Evolutionary conservation across 2,113 vertebrate genomes (phyloP), one percentile per base, ranked within the genome.

Genomic region (Corythaixoides concolor): DNA sequence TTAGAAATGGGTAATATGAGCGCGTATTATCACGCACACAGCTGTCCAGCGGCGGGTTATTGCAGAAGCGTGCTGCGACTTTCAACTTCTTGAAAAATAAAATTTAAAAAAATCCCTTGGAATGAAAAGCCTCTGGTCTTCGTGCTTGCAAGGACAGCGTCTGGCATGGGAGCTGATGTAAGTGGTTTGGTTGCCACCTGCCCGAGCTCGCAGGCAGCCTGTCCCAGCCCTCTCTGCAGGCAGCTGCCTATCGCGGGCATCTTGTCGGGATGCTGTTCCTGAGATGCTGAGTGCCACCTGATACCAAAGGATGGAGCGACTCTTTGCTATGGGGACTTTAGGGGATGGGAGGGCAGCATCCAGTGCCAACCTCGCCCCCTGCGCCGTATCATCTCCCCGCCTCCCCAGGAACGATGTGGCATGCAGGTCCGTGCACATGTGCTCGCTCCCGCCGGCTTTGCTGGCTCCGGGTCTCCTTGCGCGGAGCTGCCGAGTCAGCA

Each of bases 401-500:
- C 41, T 5, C 41, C 12, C 12, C 12, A 14, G 68, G 39, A 73
- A 18, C 49, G 4, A 0, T 0, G 33, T 32, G 60, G 24, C 1
- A 1, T 10, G 2, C 0, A 2, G 59, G 35, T 75, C 82, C 0
- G 0, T 9, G n/a, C 68, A n/a, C 76, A 37, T 4, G 0, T 4
- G 1, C 58, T 56, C 2, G 0, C 11, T 88, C 63, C 67, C 1
- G 0, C 8, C 0, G 3, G 23, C 77, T 83, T 85, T 74, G 47
- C 77, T 8, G 8, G 93, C 94, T 90, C 78, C 4, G 2, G 37
- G 64, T 91, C 78, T 91, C 91, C 75, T 86, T 58, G 68, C 15
- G 1, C 37, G 95, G 83, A 95, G 83, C 74, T 95, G 95, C 93
- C 6, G 75, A 86, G 70, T 96, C 96, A 97, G 94, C 92, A 85